Conservation (phyloP, 1,140 invertebrate genomes). For the Drosophila prosaltans region DNA sequence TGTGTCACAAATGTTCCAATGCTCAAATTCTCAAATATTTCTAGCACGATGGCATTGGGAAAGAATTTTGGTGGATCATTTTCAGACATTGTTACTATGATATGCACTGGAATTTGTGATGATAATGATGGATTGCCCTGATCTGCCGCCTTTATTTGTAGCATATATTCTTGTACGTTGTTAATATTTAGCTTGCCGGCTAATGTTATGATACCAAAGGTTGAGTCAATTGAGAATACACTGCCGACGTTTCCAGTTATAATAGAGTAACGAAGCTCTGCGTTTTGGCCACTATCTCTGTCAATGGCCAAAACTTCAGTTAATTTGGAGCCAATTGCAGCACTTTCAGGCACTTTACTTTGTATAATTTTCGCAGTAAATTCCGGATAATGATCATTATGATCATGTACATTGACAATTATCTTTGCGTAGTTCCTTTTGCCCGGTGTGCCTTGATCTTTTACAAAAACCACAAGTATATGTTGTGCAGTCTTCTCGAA, state of each 20-base stretch:
- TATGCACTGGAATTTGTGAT: constrained; percentile 92
- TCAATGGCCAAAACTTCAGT: constrained; percentile 91
- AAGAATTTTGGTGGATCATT: constrained; percentile 92
- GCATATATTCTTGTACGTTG: constrained; percentile 90
- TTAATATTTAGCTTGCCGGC: constrained; percentile 89
- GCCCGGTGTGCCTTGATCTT: constrained; percentile 93
- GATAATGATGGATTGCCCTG: constrained; percentile 89
- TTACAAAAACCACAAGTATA: constrained; percentile 94
- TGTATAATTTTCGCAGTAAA: constrained; percentile 90
- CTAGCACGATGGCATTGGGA: constrained; percentile 87
- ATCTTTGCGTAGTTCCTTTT: constrained; percentile 93
- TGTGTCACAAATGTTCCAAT: constrained; percentile 90
- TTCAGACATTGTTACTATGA: constrained; percentile 94
- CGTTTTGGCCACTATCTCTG: constrained; percentile 92
- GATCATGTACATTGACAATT: constrained; percentile 91
- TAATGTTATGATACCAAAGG: constrained; percentile 90
- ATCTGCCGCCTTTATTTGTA: constrained; percentile 92
- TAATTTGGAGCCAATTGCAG: constrained; percentile 88
- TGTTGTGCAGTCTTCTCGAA: constrained; percentile 92
- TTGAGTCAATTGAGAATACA: constrained; percentile 90
- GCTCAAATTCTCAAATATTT: constrained; percentile 93
- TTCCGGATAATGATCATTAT: constrained; percentile 94
- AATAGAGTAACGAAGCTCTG: constrained; percentile 91
- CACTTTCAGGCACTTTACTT: constrained; percentile 90
- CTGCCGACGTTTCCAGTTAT: constrained; percentile 93